These are phyloP conservation scores for Actias luna DNA, from an alignment of 2,888 invertebrate genomes.

Conservation along the genomic window DNA sequence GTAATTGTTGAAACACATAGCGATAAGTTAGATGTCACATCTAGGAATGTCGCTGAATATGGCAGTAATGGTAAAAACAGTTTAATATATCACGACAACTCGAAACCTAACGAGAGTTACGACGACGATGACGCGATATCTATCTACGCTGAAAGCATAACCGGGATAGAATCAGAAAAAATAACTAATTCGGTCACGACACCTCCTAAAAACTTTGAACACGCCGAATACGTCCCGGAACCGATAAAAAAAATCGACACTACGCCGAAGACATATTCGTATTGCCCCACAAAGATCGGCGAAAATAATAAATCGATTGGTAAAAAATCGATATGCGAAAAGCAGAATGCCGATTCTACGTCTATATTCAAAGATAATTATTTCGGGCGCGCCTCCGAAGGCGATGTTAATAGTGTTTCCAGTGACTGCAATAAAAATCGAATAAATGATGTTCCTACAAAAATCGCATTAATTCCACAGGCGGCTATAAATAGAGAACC, in stretches of 20 bases:
- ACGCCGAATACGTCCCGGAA: conserved; percentile 54
- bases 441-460: neutral
- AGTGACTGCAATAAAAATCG: neutral
- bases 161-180: conserved; percentile 51
- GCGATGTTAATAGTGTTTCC: neutral
- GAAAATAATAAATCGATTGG: conserved; percentile 14
- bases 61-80: neutral
- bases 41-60: neutral
- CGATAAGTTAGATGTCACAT: neutral
- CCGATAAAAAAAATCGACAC: conserved; percentile 23
- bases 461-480: neutral
- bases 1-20: neutral
- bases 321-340: conserved; percentile 44
- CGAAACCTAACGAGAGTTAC: conserved; percentile 30
- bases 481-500: conserved; percentile 8
- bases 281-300: conserved; percentile 49
- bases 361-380: conserved; percentile 42
- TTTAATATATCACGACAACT: neutral
- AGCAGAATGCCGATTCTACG: conserved; percentile 62
- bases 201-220: neutral
- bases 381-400: conserved; percentile 5
- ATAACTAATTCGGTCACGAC: conserved; percentile 27
- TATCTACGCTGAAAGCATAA: conserved; percentile 67
- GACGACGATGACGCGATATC: conserved; percentile 69
- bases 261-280: conserved; percentile 26